phyloP scores from a whole-genome alignment of 2,113 vertebrate species.

The Rallus limicola region DNA sequence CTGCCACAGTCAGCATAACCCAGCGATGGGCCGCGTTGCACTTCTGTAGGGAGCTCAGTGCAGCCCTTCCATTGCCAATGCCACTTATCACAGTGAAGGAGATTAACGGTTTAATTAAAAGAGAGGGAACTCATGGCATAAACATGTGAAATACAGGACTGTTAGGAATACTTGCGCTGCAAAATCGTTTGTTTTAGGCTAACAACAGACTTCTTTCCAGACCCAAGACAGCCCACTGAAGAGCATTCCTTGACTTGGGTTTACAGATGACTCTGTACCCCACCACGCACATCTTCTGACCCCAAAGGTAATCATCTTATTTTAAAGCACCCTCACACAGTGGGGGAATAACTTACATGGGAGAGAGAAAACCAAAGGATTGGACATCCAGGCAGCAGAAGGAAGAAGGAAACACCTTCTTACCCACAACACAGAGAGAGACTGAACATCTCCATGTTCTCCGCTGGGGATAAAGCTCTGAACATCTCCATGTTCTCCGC shows the following conservation, averaged over 20 bases:
- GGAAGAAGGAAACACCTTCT: background rate
- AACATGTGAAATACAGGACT: background rate
- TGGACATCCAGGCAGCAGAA: background rate
- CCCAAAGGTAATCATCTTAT: background rate
- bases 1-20: slow-evolving; percentile 59
- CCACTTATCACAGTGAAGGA: slow-evolving; percentile 18
- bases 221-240: background rate
- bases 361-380: background rate
- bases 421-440: background rate
- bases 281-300: background rate
- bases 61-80: background rate
- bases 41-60: background rate
- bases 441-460: background rate
- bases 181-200: background rate
- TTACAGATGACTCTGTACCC: background rate
- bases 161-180: background rate
- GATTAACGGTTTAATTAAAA: slow-evolving; percentile 13
- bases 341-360: background rate
- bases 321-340: background rate
- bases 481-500: background rate
- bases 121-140: background rate
- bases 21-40: slow-evolving; percentile 60
- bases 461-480: too few species aligned
- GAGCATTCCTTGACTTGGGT: background rate
- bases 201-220: background rate